Conservation (phyloP, 2,113 vertebrate species). For the Ophiodon elongatus region DNA sequence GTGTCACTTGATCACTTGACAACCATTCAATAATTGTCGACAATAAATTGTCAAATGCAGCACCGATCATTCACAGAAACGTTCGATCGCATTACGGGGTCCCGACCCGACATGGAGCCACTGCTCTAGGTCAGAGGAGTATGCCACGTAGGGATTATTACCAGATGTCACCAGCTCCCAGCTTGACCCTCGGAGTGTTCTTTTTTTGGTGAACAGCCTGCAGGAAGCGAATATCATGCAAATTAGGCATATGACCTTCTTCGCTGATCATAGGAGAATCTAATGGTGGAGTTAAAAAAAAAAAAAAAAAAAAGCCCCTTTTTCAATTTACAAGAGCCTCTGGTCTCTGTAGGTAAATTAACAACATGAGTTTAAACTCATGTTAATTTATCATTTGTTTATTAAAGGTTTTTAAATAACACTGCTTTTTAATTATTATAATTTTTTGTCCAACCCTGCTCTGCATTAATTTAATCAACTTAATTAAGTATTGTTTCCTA, state of each 20-base stretch:
- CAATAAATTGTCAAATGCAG: neutral
- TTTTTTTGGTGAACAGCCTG: neutral
- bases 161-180: slow-evolving; percentile 8
- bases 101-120: neutral
- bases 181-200: neutral
- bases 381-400: neutral
- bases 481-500: neutral
- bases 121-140: slow-evolving; percentile 3
- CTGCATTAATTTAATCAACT: neutral
- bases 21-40: neutral
- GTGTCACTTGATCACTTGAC: neutral
- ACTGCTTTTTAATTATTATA: neutral
- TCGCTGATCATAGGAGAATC: neutral
- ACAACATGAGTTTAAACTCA: neutral
- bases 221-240: slow-evolving; percentile 7
- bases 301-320: neutral
- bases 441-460: neutral
- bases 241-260: slow-evolving; percentile 30
- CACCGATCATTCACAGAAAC: neutral
- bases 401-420: neutral
- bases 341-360: neutral
- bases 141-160: neutral
- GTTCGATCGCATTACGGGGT: neutral
- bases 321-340: neutral
- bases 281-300: neutral